Percentiles rank a stretch among this genome's conserved stretches.
These are phyloP conservation scores for Apis dorsata DNA, from an alignment of 1,140 invertebrate genomes.

Conservation along the genomic window DNA sequence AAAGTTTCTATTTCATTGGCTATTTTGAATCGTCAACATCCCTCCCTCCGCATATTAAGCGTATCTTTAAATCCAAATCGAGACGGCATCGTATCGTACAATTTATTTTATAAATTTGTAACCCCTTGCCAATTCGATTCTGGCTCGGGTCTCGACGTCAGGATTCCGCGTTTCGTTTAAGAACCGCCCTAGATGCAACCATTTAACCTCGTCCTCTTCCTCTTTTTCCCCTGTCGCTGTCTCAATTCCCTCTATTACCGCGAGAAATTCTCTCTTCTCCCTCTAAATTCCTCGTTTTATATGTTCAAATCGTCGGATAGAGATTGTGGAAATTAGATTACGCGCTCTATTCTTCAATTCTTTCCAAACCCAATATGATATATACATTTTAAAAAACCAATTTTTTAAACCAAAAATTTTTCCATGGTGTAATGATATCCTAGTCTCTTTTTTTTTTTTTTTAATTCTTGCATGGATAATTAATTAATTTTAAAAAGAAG, in stretches of 20 bases:
- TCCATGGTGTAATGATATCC: too few relatives aligned
- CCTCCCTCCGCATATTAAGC: neutral
- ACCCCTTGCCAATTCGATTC: conserved; percentile 17
- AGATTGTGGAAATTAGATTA: too few relatives aligned
- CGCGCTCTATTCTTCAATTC: too few relatives aligned
- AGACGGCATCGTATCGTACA: neutral
- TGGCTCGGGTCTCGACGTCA: conserved; percentile 8
- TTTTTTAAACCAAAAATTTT: too few relatives aligned
- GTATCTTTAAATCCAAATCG: conserved; percentile 14
- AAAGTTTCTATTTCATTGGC: neutral
- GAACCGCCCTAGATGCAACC: neutral
- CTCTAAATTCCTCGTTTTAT: neutral
- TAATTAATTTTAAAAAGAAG: neutral
- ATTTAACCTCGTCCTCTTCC: neutral
- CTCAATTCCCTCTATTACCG: neutral
- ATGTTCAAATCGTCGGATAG: too few relatives aligned
- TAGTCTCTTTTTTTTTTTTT: neutral
- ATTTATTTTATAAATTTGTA: neutral
- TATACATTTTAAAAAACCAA: too few relatives aligned
- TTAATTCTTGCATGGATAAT: too few relatives aligned
- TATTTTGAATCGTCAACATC: neutral
- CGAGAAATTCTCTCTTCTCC: too few relatives aligned
- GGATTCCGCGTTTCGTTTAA: conserved; percentile 1
- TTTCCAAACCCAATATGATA: too few relatives aligned
- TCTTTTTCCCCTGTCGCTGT: neutral